Evolutionary conservation across 2,113 vertebrate genomes (phyloP), one percentile per base, ranked within the genome.

Genomic region (Acrocephalus arundinaceus): DNA sequence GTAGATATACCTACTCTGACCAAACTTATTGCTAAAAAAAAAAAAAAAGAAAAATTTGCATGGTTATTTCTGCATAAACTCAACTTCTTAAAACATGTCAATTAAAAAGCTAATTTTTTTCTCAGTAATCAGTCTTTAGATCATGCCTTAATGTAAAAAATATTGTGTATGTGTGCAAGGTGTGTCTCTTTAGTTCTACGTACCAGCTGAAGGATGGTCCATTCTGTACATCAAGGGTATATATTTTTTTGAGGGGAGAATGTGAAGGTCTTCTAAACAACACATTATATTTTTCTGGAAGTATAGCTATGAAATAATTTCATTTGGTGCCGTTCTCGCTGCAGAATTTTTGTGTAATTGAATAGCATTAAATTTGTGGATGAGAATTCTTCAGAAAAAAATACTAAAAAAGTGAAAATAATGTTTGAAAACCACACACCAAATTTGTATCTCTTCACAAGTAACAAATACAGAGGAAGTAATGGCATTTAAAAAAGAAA

Each of bases 181-280:
- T 13, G 24, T 88, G n/a, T 63, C 4, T 63, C 17, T 65, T 45
- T 65, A 28, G 14, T 13, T 66, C 10, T 77, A 6, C 2, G 33
- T 23, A n/a, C 23, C 33, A 48, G 4, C 46, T 45, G 76, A 54
- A 77, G 57, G n/a, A 27, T 8, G 13, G 4, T 45, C 5, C 2
- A 8, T 71, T 82, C 27, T 57, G 2, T 3, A 4, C 10, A 54
- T 74, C 0, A 2, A 28, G 37, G 2, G 7, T 35, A 15, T n/a
- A 25, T 11, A 10, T 0, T 27, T 31, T 74, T 85, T 81, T 57
- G 28, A 63, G 43, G 19, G 7, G 46, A 27, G 23, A 61, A 23
- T 20, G n/a, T 1, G 2, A 23, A 43, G 7, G 21, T 58, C 4
- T 81, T 63, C 12, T 37, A 66, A 85, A 20, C 45, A 48, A 33